These are phyloP conservation scores for Papilio demoleus DNA, from an alignment of 2,888 invertebrate genomes.

Conservation along the genomic window DNA sequence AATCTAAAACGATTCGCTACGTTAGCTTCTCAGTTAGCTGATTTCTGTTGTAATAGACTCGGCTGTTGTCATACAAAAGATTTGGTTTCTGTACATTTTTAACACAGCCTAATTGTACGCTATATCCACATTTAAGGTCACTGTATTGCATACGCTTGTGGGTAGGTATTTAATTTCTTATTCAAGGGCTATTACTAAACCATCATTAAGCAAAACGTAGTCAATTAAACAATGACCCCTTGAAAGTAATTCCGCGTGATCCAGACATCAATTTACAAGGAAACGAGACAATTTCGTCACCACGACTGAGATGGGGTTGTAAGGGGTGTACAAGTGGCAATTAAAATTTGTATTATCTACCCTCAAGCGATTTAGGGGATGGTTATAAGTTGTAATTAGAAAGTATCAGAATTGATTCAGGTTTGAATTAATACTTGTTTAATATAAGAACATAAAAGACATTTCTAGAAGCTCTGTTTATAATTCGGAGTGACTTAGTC, in stretches of 20 bases:
- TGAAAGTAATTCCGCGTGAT: constrained; percentile 40
- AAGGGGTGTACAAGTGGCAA: constrained; percentile 52
- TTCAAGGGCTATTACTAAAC: neutral
- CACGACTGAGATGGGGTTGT: constrained; percentile 46
- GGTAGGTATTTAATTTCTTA: neutral
- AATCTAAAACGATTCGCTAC: too few relatives aligned
- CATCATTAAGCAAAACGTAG: constrained; percentile 31
- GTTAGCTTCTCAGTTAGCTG: too few relatives aligned
- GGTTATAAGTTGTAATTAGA: constrained; percentile 49
- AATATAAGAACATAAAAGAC: constrained; percentile 29
- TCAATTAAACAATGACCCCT: constrained; percentile 30
- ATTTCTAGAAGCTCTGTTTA: constrained; percentile 2
- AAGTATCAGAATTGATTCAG: constrained; percentile 48
- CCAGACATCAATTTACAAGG: constrained; percentile 53
- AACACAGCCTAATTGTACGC: too few relatives aligned
- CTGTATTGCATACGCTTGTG: neutral
- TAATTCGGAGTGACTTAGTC: neutral
- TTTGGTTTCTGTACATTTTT: too few relatives aligned
- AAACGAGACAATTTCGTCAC: constrained; percentile 55
- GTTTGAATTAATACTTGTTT: constrained; percentile 45
- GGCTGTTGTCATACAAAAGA: too few relatives aligned
- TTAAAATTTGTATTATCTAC: constrained; percentile 59
- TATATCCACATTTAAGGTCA: too few relatives aligned
- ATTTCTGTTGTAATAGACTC: too few relatives aligned
- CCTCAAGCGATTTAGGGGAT: constrained; percentile 50